phyloP scores from a whole-genome alignment of 1,140 invertebrate species.

The Bemisia tabaci region DNA sequence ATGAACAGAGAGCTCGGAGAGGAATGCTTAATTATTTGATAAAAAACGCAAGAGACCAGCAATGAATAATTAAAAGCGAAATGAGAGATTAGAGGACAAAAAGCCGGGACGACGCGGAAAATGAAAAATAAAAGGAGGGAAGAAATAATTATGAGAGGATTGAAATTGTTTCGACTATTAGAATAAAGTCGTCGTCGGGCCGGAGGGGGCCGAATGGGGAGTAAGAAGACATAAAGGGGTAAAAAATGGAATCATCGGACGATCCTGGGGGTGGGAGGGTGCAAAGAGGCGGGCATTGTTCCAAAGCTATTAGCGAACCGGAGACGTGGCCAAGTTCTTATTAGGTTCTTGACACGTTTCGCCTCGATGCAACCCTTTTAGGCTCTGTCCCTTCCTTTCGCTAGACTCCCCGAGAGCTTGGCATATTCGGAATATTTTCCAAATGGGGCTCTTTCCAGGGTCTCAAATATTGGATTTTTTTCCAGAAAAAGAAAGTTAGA shows the following conservation, averaged over 20 bases:
- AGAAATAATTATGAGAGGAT: conserved; percentile 4
- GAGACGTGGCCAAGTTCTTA: not conserved
- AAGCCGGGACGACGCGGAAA: conserved; percentile 4
- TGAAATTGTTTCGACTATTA: conserved; percentile 2
- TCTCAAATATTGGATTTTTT: no score
- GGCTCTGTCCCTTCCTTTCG: no score
- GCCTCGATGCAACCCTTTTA: not conserved
- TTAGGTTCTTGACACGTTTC: not conserved
- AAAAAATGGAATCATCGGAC: conserved; percentile 3
- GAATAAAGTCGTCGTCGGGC: conserved; percentile 6
- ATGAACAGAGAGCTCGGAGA: not conserved
- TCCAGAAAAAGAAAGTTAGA: no score
- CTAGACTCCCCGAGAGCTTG: no score
- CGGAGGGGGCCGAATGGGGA: not conserved
- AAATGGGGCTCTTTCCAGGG: no score
- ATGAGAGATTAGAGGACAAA: not conserved
- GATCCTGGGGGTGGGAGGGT: not conserved
- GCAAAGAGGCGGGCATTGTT: conserved; percentile 2
- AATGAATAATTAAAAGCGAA: not conserved
- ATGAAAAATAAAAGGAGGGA: conserved; percentile 5
- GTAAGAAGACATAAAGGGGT: not conserved
- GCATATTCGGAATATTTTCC: no score
- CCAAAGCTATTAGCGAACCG: not conserved
- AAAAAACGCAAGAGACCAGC: conserved; percentile 1
- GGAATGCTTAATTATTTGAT: not conserved